phyloP scores from a whole-genome alignment of 1,140 invertebrate genomes.

The Wasmannia auropunctata region DNA sequence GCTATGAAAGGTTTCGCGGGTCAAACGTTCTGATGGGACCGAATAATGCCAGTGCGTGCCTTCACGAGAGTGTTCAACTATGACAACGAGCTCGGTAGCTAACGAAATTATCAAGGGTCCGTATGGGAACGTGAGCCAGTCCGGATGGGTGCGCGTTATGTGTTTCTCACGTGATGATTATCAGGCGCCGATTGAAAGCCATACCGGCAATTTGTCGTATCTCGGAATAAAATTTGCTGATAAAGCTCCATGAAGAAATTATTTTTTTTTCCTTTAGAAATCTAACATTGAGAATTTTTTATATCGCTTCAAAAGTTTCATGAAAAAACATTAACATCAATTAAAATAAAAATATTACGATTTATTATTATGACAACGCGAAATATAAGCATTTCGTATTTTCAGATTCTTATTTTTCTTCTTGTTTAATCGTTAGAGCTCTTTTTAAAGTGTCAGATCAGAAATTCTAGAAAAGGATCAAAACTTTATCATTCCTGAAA shows the following conservation, averaged over 20 bases:
- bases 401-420: background rate
- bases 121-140: conserved; percentile 6
- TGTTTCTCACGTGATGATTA: background rate
- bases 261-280: background rate
- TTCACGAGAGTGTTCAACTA: conserved; percentile 45
- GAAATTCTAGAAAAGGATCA: background rate
- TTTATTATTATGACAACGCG: background rate
- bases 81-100: background rate
- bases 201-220: background rate
- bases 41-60: conserved; percentile 33
- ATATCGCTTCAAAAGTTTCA: background rate
- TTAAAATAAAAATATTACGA: background rate
- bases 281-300: background rate
- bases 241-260: background rate
- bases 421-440: background rate
- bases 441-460: background rate
- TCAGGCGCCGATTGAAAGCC: background rate
- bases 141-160: background rate
- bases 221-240: background rate
- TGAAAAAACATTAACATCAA: background rate
- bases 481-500: background rate
- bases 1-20: conserved; percentile 61
- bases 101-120: conserved; percentile 35
- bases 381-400: background rate
- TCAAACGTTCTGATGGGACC: conserved; percentile 63